Evolutionary conservation across 2,113 vertebrate genomes (phyloP).

Genomic region (Aldabrachelys gigantea): DNA sequence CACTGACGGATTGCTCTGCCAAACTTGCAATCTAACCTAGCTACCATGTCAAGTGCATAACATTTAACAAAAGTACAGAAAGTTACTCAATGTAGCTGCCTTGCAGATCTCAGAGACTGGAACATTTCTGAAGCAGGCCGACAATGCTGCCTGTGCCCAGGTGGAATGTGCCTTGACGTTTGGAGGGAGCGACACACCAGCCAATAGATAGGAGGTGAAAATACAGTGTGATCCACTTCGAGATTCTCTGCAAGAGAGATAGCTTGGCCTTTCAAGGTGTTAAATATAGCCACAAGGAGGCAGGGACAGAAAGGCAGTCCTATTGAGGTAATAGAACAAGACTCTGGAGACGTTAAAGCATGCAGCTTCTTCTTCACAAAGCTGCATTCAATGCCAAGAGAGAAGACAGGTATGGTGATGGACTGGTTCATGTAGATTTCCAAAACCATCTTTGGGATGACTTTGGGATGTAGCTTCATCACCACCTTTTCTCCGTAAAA

Average conservation of each 20-base stretch:
- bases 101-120: not conserved
- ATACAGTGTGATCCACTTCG: not conserved
- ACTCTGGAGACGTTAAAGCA: not conserved
- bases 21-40: not conserved
- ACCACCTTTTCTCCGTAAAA: not conserved
- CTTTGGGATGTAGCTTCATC: not conserved
- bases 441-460: not conserved
- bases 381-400: not conserved
- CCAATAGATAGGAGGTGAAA: not conserved
- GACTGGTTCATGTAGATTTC: not conserved
- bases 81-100: not conserved
- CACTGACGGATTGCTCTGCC: not conserved
- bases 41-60: not conserved
- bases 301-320: not conserved
- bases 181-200: not conserved
- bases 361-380: not conserved
- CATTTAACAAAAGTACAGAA: not conserved
- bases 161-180: not conserved
- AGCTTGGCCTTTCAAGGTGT: not conserved
- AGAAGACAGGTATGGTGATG: not conserved
- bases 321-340: too few relatives aligned
- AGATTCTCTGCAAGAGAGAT: not conserved
- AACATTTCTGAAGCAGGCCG: not conserved
- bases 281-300: not conserved
- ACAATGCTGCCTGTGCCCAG: not conserved